Evolutionary conservation across 92 coral and sea anemone species (phyloP), one percentile per base, ranked within the genome.

Genomic region (Parazoanthus atlanticus): DNA sequence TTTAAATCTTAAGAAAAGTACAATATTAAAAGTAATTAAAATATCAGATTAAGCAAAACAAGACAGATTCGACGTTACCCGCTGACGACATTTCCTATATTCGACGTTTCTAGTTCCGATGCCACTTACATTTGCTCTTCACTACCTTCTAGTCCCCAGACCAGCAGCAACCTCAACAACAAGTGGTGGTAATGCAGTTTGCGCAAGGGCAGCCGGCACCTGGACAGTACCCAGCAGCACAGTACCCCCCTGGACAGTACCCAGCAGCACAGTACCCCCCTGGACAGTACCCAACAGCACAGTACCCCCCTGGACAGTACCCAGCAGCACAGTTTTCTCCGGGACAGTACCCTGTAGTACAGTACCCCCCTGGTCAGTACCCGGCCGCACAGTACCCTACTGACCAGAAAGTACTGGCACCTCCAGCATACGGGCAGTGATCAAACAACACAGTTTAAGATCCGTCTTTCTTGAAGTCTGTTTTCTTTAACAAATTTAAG

Each of bases 131-230:
- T 15, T 19, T 36, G 79, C 9, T 41, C 28, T 75, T 75, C 29
- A 11, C 49, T 19, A 36, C 17, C 12, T 19, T 75, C n/a, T 41
- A 75, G 79, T 4, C 31, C 12, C 12, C 52, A 23, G 49, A 19
- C 17, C 79, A 75, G 16, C 79, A 75, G 46, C 46, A 8, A 2
- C 47, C 25, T 23, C 79, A 38, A 25, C 5, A 7, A 25, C 79
- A 75, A 15, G 79, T 75, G 49, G 79, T 75, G 15, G 79, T 75
- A 15, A 75, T 75, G 79, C 79, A 75, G 79, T 75, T 75, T 75
- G 49, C 12, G 13, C 79, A 75, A n/a, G 79, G 79, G 5, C 79
- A 75, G 79, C 79, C 40, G 9, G 40, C 36, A 36, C 46, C 79
- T 19, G 79, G 79, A 10, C 47, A 75, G 40, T 74, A 74, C 78